phyloP scores from a whole-genome alignment of 2,888 invertebrate genomes.

The Drosophila phalerata region DNA sequence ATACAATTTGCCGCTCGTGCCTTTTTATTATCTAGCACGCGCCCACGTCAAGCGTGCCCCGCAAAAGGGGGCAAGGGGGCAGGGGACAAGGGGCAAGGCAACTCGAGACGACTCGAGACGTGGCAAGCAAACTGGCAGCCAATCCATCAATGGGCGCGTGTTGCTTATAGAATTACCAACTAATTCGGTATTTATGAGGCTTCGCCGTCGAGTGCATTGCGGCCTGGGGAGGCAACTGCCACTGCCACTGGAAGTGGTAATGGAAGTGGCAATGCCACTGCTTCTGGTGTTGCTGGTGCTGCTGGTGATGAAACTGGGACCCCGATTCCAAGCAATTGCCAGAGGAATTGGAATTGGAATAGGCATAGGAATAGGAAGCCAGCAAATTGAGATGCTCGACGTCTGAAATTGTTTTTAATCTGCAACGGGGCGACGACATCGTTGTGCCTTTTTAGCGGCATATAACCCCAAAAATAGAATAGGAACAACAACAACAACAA shows the following conservation, averaged over 20 bases:
- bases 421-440: slow-evolving; percentile 54
- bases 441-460: slow-evolving; percentile 62
- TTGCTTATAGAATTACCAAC: slow-evolving; percentile 85
- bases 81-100: slow-evolving; percentile 3
- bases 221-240: slow-evolving; percentile 30
- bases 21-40: slow-evolving; percentile 66
- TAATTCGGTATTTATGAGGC: slow-evolving; percentile 84
- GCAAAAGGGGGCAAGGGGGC: slow-evolving; percentile 3
- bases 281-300: not conserved
- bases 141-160: slow-evolving; percentile 84
- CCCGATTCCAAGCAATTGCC: slow-evolving; percentile 21
- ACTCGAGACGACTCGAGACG: not conserved
- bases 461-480: slow-evolving; percentile 34
- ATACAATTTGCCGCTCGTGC: slow-evolving; percentile 59
- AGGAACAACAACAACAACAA: slow-evolving; percentile 5
- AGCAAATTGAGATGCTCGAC: slow-evolving; percentile 76
- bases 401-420: slow-evolving; percentile 71
- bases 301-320: slow-evolving; percentile 1
- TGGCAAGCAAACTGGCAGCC: slow-evolving; percentile 43
- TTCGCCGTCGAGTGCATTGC: slow-evolving; percentile 74
- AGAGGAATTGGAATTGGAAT: not conserved
- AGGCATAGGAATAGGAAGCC: slow-evolving; percentile 54
- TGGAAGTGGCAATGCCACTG: not conserved
- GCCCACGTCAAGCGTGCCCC: slow-evolving; percentile 48
- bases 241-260: not conserved